Evolutionary conservation across 2,888 invertebrate species (phyloP).

Genomic region (Drosophila prolongata): DNA sequence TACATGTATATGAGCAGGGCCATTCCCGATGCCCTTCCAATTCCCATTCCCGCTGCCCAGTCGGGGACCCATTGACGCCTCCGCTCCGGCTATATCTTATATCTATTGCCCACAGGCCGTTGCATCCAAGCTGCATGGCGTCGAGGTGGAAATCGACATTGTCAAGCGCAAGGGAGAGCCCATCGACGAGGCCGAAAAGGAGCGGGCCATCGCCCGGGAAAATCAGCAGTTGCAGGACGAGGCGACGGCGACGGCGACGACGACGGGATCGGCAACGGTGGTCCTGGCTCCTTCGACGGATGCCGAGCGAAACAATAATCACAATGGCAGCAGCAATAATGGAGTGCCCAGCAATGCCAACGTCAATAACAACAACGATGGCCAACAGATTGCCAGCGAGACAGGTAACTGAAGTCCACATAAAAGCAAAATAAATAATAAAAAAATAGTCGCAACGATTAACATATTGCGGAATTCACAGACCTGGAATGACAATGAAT

Average conservation of each 20-base stretch:
- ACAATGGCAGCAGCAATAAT: conserved; percentile 71
- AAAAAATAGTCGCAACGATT: conserved; percentile 21
- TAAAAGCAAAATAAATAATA: conserved; percentile 11
- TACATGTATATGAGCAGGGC: background rate
- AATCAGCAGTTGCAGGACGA: conserved; percentile 59
- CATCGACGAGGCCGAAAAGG: conserved; percentile 82
- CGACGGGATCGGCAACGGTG: conserved; percentile 27
- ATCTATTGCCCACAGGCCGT: conserved; percentile 89
- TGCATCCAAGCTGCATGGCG: conserved; percentile 95
- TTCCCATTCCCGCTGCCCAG: conserved; percentile 4
- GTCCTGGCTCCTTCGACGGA: conserved; percentile 29
- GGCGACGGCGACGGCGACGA: conserved; percentile 39
- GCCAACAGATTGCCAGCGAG: conserved; percentile 63
- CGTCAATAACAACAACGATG: conserved; percentile 78
- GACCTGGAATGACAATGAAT: conserved; percentile 32
- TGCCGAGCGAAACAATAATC: conserved; percentile 75
- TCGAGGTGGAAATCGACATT: conserved; percentile 96
- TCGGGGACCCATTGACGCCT: conserved; percentile 8
- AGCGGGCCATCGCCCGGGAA: conserved; percentile 71
- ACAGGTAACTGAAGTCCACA: conserved; percentile 53
- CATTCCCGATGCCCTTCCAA: background rate
- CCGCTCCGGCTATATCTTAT: conserved; percentile 1
- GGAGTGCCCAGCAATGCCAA: conserved; percentile 62
- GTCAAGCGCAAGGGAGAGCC: conserved; percentile 92
- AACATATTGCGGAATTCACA: conserved; percentile 31